These are phyloP conservation scores for Petrocephalus microphthalmus DNA, from an alignment of 2,113 vertebrate species.

Conservation along the genomic window DNA sequence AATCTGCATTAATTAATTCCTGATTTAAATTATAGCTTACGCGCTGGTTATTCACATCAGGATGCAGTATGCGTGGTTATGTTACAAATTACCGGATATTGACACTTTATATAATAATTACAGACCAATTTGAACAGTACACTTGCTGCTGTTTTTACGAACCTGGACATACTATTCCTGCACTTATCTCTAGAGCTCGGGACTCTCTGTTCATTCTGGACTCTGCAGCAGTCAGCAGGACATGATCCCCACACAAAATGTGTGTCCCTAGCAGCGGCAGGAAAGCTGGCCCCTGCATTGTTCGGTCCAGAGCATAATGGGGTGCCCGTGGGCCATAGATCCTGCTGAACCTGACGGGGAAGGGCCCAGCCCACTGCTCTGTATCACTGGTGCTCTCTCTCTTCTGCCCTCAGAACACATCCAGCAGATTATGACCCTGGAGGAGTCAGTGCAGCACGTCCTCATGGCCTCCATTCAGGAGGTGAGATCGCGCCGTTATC, in stretches of 20 bases:
- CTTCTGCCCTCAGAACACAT: conserved; percentile 53
- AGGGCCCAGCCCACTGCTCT: neutral
- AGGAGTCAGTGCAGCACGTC: conserved; percentile 54
- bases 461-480: conserved; percentile 60
- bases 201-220: conserved; percentile 19
- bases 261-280: conserved; percentile 23
- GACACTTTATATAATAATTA: too few species aligned
- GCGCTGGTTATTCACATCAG: too few species aligned
- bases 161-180: neutral
- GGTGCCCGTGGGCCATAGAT: conserved; percentile 20
- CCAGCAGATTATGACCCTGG: conserved; percentile 60
- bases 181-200: conserved; percentile 33
- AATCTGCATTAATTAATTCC: too few species aligned
- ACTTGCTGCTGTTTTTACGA: neutral
- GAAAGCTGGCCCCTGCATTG: conserved; percentile 43
- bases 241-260: conserved; percentile 27
- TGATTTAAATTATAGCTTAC: too few species aligned
- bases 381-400: neutral
- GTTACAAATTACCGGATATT: too few species aligned
- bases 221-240: conserved; percentile 51
- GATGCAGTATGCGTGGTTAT: too few species aligned
- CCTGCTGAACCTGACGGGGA: neutral
- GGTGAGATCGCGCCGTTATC: conserved; percentile 45
- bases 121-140: too few species aligned
- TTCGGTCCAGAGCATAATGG: conserved; percentile 41